phyloP scores from a whole-genome alignment of 37 sponge, comb jelly and placozoan species.

The Halisarca cf. caerulea region DNA sequence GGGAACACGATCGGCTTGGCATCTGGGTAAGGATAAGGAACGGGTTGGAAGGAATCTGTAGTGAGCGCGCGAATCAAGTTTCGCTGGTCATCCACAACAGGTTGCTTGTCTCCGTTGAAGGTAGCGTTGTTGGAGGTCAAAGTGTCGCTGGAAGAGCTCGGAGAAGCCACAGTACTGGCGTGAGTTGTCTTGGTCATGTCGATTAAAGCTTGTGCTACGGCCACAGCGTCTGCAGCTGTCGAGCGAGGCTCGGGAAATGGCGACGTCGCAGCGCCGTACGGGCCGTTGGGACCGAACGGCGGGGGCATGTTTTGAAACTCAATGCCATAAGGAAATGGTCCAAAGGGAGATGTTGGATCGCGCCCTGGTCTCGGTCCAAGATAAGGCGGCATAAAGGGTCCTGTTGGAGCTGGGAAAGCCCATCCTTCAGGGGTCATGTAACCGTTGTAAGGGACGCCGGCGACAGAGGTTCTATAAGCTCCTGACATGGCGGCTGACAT shows the following conservation, averaged over 20 bases:
- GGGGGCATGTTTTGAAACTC: background rate
- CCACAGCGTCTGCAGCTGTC: conserved; percentile 20
- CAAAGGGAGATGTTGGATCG: conserved; percentile 17
- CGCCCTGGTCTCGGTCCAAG: conserved; percentile 3
- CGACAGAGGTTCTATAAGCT: conserved; percentile 2
- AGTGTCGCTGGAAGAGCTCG: conserved; percentile 12
- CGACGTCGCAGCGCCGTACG: background rate
- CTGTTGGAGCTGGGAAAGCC: conserved; percentile 8
- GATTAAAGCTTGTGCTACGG: conserved; percentile 9
- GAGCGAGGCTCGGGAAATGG: conserved; percentile 21
- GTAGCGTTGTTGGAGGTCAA: background rate
- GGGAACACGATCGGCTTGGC: conserved; percentile 18
- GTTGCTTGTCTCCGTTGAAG: background rate
- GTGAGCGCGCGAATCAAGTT: conserved; percentile 3
- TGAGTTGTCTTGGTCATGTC: conserved; percentile 2
- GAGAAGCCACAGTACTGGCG: conserved; percentile 2
- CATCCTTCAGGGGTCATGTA: conserved; percentile 20
- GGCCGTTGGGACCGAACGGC: background rate
- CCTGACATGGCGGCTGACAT: conserved; percentile 32
- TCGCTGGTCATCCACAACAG: background rate
- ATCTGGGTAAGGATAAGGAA: conserved; percentile 4
- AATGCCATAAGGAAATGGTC: background rate
- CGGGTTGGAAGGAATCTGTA: conserved; percentile 14
- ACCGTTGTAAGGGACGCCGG: conserved; percentile 2
- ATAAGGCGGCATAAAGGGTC: conserved; percentile 26